These are phyloP conservation scores for Thalassaphorura encarpata DNA, from an alignment of 1,140 invertebrate genomes.

Conservation along the genomic window DNA sequence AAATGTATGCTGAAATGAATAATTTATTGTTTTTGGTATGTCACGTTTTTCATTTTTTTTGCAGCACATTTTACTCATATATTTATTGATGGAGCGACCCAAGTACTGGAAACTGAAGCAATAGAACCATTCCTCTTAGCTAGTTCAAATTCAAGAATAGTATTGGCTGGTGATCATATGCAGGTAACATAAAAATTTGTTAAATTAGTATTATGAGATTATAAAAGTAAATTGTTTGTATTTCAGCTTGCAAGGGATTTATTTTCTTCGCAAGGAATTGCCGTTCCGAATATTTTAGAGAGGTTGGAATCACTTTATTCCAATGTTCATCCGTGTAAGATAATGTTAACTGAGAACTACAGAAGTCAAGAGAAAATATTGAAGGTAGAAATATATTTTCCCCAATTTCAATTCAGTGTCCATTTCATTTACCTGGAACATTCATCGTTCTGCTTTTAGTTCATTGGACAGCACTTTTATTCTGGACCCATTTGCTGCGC, in stretches of 20 bases:
- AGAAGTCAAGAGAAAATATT: constrained; percentile 72
- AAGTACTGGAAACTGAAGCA: constrained; percentile 76
- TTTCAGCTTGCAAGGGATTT: not conserved
- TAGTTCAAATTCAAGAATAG: constrained; percentile 58
- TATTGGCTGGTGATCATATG: constrained; percentile 75
- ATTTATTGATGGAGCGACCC: constrained; percentile 78
- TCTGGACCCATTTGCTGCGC: constrained; percentile 7
- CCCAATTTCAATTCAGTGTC: not conserved
- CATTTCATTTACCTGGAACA: not conserved
- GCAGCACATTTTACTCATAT: constrained; percentile 70
- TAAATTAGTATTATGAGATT: not conserved
- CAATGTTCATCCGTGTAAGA: constrained; percentile 60
- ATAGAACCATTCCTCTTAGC: constrained; percentile 68
- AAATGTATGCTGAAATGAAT: not conserved
- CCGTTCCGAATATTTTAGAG: constrained; percentile 49
- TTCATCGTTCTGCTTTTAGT: constrained; percentile 10
- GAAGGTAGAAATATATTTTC: constrained; percentile 31
- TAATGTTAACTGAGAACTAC: constrained; percentile 75
- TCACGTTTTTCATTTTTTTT: not conserved
- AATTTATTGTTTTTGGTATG: not conserved
- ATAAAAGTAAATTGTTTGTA: not conserved
- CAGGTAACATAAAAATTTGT: constrained; percentile 62
- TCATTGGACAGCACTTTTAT: constrained; percentile 19
- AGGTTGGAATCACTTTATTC: constrained; percentile 69
- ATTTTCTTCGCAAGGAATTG: not conserved